A percentile compares a stretch with the other conserved stretches of the same genome.
phyloP scores from a whole-genome alignment of 2,888 invertebrate species.

The Priapulus caudatus region DNA sequence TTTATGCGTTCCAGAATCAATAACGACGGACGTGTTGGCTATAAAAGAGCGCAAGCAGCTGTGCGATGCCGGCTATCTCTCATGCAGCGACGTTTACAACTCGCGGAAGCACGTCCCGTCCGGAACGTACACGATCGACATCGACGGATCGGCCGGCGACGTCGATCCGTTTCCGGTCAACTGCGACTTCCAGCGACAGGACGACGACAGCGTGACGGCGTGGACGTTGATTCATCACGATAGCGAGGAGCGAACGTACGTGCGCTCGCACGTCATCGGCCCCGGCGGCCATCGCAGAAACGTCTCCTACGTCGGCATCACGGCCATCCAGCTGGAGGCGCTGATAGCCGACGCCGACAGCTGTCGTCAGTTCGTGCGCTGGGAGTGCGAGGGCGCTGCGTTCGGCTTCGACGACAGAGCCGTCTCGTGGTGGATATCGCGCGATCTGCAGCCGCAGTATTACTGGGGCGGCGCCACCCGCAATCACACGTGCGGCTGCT shows the following conservation, averaged over 20 bases:
- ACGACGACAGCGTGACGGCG: conserved; percentile 12
- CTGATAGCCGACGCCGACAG: conserved; percentile 21
- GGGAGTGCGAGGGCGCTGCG: conserved; percentile 24
- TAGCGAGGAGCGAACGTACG: conserved; percentile 24
- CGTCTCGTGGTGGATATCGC: conserved; percentile 20
- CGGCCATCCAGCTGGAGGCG: conserved; percentile 19
- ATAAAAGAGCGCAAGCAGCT: not conserved
- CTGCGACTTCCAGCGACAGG: conserved; percentile 18
- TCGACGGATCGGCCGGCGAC: conserved; percentile 21
- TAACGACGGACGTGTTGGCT: not conserved
- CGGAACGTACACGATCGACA: conserved; percentile 23
- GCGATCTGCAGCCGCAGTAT: conserved; percentile 19
- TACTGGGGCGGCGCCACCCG: conserved; percentile 22
- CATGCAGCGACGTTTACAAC: conserved; percentile 21
- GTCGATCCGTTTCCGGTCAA: conserved; percentile 23
- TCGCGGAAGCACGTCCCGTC: conserved; percentile 20
- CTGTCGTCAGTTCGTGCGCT: conserved; percentile 24
- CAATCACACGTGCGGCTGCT: conserved; percentile 22
- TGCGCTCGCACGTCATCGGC: conserved; percentile 22
- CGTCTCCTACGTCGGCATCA: conserved; percentile 21
- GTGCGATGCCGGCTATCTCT: not conserved
- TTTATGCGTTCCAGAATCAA: not conserved
- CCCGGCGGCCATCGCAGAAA: conserved; percentile 22
- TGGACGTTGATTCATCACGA: conserved; percentile 25
- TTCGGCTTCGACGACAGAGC: conserved; percentile 22